Evolutionary conservation across 2,113 vertebrate genomes (phyloP).

Genomic region (Datnioides undecimradiatus): DNA sequence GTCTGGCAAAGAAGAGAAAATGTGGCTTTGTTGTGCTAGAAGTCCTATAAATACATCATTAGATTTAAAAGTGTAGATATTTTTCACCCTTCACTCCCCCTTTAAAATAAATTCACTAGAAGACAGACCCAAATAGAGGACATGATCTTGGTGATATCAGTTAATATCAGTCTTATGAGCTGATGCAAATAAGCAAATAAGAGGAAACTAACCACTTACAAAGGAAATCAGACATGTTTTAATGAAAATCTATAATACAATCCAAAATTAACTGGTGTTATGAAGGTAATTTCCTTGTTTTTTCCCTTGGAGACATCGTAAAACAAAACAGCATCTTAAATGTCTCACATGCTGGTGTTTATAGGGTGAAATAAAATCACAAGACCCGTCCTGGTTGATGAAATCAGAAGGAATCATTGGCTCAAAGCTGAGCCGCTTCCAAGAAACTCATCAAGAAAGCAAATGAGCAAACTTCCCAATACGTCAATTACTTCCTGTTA

Average conservation of each 20-base stretch:
- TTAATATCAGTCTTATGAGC: not conserved
- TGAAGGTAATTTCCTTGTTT: too few species aligned
- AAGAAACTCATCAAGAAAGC: not conserved
- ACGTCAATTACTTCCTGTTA: not conserved
- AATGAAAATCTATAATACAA: not conserved
- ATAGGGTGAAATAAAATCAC: too few species aligned
- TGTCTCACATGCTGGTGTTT: too few species aligned
- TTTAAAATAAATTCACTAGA: not conserved
- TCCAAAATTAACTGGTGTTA: too few species aligned
- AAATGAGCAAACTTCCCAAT: not conserved
- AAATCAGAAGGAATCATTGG: not conserved
- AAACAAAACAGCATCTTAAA: not conserved
- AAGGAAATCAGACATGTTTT: not conserved
- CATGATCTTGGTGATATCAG: too few species aligned
- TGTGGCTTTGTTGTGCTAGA: not conserved
- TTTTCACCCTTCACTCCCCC: not conserved
- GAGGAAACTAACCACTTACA: not conserved
- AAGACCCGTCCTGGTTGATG: too few species aligned
- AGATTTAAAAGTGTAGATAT: not conserved
- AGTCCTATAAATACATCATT: not conserved
- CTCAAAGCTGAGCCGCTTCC: constrained; percentile 1
- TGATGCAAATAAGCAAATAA: not conserved
- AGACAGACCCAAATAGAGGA: not conserved
- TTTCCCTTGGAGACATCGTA: too few species aligned
- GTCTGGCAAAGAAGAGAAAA: not conserved